Percentiles rank a stretch among this genome's conserved stretches.
These are phyloP conservation scores for Bergia sp. DNA, from an alignment of 92 coral and sea anemone genomes.

Conservation along the genomic window DNA sequence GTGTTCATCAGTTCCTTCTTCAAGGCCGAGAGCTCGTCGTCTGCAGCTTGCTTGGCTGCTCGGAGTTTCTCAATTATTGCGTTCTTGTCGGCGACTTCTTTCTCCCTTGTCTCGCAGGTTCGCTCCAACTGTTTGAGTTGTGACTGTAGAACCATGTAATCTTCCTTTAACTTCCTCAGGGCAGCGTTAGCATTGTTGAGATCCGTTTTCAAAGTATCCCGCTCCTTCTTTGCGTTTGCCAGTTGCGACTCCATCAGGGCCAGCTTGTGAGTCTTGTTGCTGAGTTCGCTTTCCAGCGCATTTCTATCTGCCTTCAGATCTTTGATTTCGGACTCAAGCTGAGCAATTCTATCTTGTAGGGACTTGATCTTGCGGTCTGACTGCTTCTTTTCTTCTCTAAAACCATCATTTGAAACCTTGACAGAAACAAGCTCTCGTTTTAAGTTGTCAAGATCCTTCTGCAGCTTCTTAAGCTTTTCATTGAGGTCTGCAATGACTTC, in stretches of 20 bases:
- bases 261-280: conserved; percentile 83
- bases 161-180: conserved; percentile 77
- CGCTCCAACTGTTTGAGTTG: conserved; percentile 69
- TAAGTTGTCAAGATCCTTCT: conserved; percentile 70
- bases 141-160: conserved; percentile 61
- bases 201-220: conserved; percentile 72
- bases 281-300: conserved; percentile 79
- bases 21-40: conserved; percentile 72
- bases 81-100: conserved; percentile 74
- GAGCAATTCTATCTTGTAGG: conserved; percentile 55
- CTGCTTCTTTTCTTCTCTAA: conserved; percentile 75
- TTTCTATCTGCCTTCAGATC: conserved; percentile 84
- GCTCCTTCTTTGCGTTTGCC: conserved; percentile 72
- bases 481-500: conserved; percentile 68
- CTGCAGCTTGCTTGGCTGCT: conserved; percentile 69
- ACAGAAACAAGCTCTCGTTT: conserved; percentile 75
- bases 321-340: conserved; percentile 74
- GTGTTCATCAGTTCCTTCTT: conserved; percentile 84
- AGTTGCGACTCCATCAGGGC: conserved; percentile 79
- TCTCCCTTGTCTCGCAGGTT: conserved; percentile 60
- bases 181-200: conserved; percentile 58
- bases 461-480: conserved; percentile 79
- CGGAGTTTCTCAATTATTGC: conserved; percentile 70
- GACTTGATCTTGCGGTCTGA: conserved; percentile 75
- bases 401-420: conserved; percentile 69